phyloP scores from a whole-genome alignment of 2,113 vertebrate species.

The Azemiops feae region DNA sequence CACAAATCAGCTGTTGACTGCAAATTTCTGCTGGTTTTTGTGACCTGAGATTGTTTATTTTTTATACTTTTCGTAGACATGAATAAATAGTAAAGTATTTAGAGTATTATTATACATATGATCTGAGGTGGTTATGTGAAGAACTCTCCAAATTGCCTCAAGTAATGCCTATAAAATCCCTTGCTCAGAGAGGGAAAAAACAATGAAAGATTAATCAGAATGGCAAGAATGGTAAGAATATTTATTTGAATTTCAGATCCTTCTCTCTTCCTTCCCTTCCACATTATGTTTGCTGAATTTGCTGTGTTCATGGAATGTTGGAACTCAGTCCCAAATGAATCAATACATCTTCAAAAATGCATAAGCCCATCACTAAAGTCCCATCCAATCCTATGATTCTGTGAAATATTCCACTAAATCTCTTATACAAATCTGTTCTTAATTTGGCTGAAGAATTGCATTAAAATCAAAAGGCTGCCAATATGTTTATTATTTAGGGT shows the following conservation, averaged over 20 bases:
- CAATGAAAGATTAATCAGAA: neutral
- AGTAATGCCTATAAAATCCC: neutral
- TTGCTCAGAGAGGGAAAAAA: neutral
- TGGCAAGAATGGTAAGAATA: neutral
- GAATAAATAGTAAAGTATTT: slow-evolving; percentile 3
- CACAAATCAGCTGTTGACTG: neutral
- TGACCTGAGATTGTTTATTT: neutral
- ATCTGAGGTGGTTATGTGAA: neutral
- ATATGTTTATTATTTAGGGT: slow-evolving; percentile 11
- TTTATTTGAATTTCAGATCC: neutral
- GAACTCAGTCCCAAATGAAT: neutral
- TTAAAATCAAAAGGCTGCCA: neutral
- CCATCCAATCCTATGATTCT: neutral
- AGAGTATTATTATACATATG: neutral
- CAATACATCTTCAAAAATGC: neutral
- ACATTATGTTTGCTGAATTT: neutral
- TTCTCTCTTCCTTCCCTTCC: neutral
- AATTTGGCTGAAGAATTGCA: neutral
- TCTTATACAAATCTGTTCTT: neutral
- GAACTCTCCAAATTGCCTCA: neutral
- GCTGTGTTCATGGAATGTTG: neutral
- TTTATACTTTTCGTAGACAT: neutral
- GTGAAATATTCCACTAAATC: neutral
- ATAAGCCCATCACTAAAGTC: neutral
- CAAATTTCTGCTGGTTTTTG: neutral